Evolutionary conservation across 2,797 vertebrate species (phyloP).

Genomic region (Podarcis siculus): DNA sequence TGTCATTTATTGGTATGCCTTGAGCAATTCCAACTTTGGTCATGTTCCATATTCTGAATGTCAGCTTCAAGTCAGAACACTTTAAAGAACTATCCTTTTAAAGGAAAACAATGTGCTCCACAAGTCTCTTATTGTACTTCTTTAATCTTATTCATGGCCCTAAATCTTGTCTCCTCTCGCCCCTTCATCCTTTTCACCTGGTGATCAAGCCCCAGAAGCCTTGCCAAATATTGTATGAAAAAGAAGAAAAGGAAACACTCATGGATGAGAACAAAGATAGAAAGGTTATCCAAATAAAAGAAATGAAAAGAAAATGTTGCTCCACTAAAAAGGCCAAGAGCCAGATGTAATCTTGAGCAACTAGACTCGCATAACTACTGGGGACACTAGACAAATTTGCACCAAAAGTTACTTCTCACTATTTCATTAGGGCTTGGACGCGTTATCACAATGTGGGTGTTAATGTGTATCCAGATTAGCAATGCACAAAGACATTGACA

Average conservation of each 20-base stretch:
- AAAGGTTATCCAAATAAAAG: neutral
- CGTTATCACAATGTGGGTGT: neutral
- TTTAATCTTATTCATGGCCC: neutral
- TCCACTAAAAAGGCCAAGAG: neutral
- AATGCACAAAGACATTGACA: neutral
- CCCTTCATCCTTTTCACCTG: neutral
- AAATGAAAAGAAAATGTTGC: neutral
- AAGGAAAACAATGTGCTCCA: neutral
- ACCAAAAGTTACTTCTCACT: neutral
- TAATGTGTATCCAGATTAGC: neutral
- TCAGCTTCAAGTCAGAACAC: constrained; percentile 9
- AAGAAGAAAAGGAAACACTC: neutral
- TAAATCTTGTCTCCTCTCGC: neutral
- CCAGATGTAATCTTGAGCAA: neutral
- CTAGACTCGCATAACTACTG: neutral
- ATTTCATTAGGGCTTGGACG: neutral
- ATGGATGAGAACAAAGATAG: neutral
- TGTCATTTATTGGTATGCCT: constrained; percentile 23
- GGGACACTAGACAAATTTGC: neutral
- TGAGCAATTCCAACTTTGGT: neutral
- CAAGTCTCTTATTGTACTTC: neutral
- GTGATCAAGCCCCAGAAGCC: neutral
- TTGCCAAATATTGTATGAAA: neutral
- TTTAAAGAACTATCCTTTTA: neutral
- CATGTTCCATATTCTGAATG: constrained; percentile 19